A percentile compares a stretch with the other conserved stretches of the same genome.
Conservation (phyloP, 2,113 vertebrate genomes). For the Microcebus jonahi region DNA sequence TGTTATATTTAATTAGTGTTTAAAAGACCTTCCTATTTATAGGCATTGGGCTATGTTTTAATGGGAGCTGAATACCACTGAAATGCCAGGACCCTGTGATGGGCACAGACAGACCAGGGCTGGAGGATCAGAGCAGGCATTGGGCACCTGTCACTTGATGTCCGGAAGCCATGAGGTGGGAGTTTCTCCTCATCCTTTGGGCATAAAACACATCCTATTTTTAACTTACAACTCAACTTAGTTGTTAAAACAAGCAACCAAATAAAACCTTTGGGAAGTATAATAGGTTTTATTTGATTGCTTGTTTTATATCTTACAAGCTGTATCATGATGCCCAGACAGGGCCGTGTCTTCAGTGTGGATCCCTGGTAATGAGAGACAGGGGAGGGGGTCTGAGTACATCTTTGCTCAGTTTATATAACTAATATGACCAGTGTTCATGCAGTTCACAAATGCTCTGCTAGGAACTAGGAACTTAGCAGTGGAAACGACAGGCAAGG, state of each 20-base stretch:
- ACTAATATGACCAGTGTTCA: rapidly evolving
- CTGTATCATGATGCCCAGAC: background rate
- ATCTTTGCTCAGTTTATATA: background rate
- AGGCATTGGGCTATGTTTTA: conserved; percentile 84
- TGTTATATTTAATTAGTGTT: conserved; percentile 84
- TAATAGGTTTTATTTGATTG: background rate
- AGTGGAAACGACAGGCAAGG: background rate
- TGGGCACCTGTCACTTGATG: conserved; percentile 65
- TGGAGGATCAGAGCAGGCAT: conserved; percentile 74
- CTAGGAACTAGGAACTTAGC: background rate
- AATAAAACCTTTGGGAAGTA: background rate
- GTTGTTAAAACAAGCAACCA: background rate
- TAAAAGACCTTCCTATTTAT: conserved; percentile 85
- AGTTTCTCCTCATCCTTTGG: background rate
- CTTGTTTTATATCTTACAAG: background rate
- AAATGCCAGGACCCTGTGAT: conserved; percentile 82
- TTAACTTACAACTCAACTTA: background rate
- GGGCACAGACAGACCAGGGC: conserved; percentile 69
- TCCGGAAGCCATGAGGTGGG: conserved; percentile 45
- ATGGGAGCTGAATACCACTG: conserved; percentile 77
- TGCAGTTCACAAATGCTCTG: background rate
- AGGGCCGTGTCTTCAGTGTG: background rate
- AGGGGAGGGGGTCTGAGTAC: conserved; percentile 24
- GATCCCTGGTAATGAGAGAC: conserved; percentile 72
- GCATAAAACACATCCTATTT: background rate